Conservation (phyloP, 2,888 invertebrate species). For the Stenoptilia bipunctidactyla region DNA sequence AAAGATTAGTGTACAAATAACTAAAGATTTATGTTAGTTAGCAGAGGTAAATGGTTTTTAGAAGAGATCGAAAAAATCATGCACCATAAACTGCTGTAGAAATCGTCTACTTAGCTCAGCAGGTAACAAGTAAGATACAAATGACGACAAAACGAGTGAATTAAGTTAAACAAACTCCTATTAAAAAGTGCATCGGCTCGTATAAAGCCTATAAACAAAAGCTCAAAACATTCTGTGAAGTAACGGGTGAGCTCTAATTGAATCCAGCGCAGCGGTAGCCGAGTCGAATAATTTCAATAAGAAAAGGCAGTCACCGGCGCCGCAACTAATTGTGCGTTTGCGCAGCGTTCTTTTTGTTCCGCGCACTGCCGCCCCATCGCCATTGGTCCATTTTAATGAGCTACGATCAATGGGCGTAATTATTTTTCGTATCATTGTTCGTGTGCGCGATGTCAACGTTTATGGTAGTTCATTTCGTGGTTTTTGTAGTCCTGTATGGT, state of each 20-base stretch:
- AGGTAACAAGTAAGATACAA: too few species aligned
- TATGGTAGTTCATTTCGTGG: conserved; percentile 26
- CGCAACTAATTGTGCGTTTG: conserved; percentile 52
- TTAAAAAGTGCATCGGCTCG: too few species aligned
- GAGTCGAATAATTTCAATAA: conserved; percentile 51
- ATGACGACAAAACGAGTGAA: too few species aligned
- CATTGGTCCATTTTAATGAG: conserved; percentile 64
- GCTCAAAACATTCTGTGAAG: too few species aligned
- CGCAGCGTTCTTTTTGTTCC: conserved; percentile 40
- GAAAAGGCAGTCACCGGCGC: conserved; percentile 51
- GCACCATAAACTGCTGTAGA: too few species aligned
- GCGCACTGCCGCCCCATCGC: conserved; percentile 26
- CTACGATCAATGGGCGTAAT: conserved; percentile 66
- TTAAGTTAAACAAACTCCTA: too few species aligned
- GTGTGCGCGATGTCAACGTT: conserved; percentile 45
- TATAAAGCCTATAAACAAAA: too few species aligned
- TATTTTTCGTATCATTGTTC: conserved; percentile 63
- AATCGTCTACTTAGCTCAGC: too few species aligned
- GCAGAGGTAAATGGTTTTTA: too few species aligned
- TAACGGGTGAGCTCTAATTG: conserved; percentile 47
- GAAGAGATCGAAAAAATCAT: too few species aligned
- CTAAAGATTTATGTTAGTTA: too few species aligned
- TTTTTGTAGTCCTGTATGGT: conserved; percentile 52
- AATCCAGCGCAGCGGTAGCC: conserved; percentile 42
- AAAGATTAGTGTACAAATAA: too few species aligned